Conservation (phyloP, 2,888 invertebrate genomes). For the Drosophila stalkeri region DNA sequence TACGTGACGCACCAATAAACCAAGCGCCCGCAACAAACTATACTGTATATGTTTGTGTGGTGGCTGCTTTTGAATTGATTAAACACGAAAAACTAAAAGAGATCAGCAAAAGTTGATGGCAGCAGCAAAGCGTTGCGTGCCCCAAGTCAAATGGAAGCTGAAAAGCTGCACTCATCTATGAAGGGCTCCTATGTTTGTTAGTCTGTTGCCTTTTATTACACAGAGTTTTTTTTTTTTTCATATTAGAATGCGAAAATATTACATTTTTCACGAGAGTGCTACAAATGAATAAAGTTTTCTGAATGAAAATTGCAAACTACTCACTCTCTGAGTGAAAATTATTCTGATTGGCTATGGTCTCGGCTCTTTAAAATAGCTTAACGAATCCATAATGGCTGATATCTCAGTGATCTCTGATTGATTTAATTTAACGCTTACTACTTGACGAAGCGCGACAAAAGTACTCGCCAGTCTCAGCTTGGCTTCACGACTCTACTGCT, state of each 20-base stretch:
- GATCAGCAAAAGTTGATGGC: constrained; percentile 56
- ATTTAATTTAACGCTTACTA: too few relatives aligned
- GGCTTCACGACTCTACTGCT: background rate
- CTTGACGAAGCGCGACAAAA: background rate
- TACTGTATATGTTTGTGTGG: constrained; percentile 4
- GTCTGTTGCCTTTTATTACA: constrained; percentile 11
- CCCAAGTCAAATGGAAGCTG: constrained; percentile 12
- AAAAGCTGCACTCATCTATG: constrained; percentile 6
- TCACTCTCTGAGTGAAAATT: background rate
- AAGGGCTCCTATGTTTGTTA: background rate
- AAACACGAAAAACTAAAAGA: constrained; percentile 54
- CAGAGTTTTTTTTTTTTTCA: constrained; percentile 3
- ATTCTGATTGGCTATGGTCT: background rate
- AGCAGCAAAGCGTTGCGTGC: constrained; percentile 38
- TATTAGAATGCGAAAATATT: constrained; percentile 10
- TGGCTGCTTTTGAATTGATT: constrained; percentile 54
- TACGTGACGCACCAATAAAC: constrained; percentile 68
- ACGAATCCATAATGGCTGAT: background rate
- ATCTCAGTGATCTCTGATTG: background rate
- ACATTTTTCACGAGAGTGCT: background rate
- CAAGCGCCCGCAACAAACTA: constrained; percentile 33
- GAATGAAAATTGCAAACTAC: background rate
- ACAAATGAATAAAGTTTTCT: constrained; percentile 4
- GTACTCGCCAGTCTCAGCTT: background rate
- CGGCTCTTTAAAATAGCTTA: background rate